Base-by-base conservation (phyloP, 2,888 invertebrate genomes). In the Mantis religiosa region DNA sequence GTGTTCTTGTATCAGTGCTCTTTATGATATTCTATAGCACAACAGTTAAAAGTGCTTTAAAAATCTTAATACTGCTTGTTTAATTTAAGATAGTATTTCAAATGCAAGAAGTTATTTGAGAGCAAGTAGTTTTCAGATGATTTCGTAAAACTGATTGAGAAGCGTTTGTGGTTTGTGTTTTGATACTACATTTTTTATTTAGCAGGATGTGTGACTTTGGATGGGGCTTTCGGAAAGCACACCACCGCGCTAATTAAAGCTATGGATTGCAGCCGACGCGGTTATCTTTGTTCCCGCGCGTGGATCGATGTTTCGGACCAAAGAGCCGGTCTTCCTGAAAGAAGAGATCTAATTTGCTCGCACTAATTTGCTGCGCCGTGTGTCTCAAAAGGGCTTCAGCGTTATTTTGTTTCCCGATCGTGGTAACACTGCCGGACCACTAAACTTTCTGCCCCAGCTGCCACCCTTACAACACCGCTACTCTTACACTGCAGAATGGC, bases 381-480 rank as follows among this genome's bases (percentile, higher is more conserved):
- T 85, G 85, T 85, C 84, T 84, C 84, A 84, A 84, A 84, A 41
- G 41, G 41, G 84, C n/a, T 47, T 47, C 41, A 20, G n/a, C 30
- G 84, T 85, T 85, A 85, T 85, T 85, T 85, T 85, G 47, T 85
- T 85, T 85, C 47, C 85, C 85, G 41, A 47, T 85, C 85, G 34
- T 84, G 20, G 85, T 85, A 85, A 85, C 54, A 54, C 85, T 20
- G 85, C 85, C 47, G 47, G 54, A 71, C 54, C 54, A 71, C 85
- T 85, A 47, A 85, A 85, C 47, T 85, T 85, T 47, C 83, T 28
- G 41, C 27, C 27, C 27, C n/a, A 34, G 34, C 84, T 84, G 27
- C 84, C 54, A 47, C 47, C 15, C 41, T 85, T 47, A 27, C 20
- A 14, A 27, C 47, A 85, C 85, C 34, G 41, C 85, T 27, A 85